Evolutionary conservation across 2,113 vertebrate genomes (phyloP), one percentile per base, ranked within the genome.

Genomic region (Campylomormyrus numenius): DNA sequence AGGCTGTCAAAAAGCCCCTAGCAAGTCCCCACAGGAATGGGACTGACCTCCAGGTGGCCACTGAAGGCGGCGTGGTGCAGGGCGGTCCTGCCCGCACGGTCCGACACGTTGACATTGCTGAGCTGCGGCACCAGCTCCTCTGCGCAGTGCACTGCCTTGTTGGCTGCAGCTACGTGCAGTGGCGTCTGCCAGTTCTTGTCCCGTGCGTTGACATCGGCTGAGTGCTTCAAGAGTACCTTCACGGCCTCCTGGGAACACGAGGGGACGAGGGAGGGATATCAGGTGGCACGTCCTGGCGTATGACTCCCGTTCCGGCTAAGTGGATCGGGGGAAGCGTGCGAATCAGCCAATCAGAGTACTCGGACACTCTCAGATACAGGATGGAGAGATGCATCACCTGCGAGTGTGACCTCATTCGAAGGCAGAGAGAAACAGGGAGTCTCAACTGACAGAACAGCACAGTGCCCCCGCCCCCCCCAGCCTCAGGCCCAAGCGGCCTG

Each of bases 111-210:
- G 87, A 99, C 97, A 89, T 99, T 99, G 94, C 98, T 99, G 13
- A 99, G 96, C 92, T 98, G 96, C 83, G 98, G 98, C 42, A 99
- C 97, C 88, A 99, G 95, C 87, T 98, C 98, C 95, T 99, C 98
- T 0, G 98, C 98, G 21, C 98, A 99, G 93, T 98, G 97, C 83
- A 99, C 97, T 21, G 98, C 98, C 95, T 98, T 99, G 90, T 99
- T 99, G 91, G 98, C 97, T 48, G 98, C 98, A 31, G 98, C 98
- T 90, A 99, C 98, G 93, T 99, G 98, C 83, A 99, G 94, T 9
- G 98, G 98, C 24, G 98, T 99, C 96, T 99, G 98, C 98, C 98
- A 99, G 92, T 99, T 99, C 95, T 99, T 99, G 92, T 99, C 98
- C 92, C 98, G 96, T 84, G 98, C 98, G 85, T 99, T 99, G 86